Evolutionary conservation across 2,888 invertebrate genomes (phyloP).

Genomic region (Mesopsocus fuscifrons): DNA sequence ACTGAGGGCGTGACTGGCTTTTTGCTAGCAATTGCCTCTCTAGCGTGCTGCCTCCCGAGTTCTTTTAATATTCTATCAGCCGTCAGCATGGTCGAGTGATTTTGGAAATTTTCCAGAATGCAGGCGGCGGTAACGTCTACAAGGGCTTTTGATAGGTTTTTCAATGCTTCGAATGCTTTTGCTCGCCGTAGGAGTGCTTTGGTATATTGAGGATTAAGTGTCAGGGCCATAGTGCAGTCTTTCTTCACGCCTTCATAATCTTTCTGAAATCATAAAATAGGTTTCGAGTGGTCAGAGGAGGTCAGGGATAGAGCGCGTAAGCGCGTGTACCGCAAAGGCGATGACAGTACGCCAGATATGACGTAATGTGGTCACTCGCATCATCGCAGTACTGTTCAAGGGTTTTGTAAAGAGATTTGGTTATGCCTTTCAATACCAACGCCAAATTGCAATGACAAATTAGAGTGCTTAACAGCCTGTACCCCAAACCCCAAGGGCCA

Average conservation of each 20-base stretch:
- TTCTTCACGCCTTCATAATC: conserved; percentile 68
- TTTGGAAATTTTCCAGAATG: conserved; percentile 74
- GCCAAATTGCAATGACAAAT: too few relatives aligned
- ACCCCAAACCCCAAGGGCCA: too few relatives aligned
- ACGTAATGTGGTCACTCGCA: too few relatives aligned
- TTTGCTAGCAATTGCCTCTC: conserved; percentile 47
- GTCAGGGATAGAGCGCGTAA: too few relatives aligned
- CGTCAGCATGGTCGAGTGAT: conserved; percentile 55
- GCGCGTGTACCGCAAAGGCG: too few relatives aligned
- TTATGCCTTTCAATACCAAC: too few relatives aligned
- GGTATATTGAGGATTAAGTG: conserved; percentile 65
- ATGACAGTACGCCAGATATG: too few relatives aligned
- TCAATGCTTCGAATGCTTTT: conserved; percentile 60
- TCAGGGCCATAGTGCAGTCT: conserved; percentile 72
- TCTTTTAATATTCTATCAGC: conserved; percentile 80
- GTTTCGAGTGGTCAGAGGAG: not conserved
- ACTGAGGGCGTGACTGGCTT: conserved; percentile 64
- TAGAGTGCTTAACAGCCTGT: too few relatives aligned
- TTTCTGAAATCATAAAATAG: conserved; percentile 27
- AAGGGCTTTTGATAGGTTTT: conserved; percentile 58
- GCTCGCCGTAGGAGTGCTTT: conserved; percentile 76
- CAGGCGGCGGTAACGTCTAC: conserved; percentile 90
- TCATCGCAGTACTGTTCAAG: too few relatives aligned
- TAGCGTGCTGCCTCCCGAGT: conserved; percentile 52
- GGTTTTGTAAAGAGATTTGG: conserved; percentile 4